These are phyloP conservation scores for Rhinogobius similis DNA, from an alignment of 2,113 vertebrate species.

Conservation along the genomic window DNA sequence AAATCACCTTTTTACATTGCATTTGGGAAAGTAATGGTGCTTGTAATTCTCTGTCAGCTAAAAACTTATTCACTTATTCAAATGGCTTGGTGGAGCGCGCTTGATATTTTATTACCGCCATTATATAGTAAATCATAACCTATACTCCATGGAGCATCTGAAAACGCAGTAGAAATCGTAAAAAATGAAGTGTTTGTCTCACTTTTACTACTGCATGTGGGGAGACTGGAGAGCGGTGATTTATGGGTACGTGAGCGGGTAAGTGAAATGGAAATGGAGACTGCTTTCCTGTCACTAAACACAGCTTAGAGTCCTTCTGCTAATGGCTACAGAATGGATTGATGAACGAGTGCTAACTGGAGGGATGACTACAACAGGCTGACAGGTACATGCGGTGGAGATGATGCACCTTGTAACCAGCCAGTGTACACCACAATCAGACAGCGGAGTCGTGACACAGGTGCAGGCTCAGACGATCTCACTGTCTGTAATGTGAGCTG, in stretches of 20 bases:
- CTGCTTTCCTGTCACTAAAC: slow-evolving; percentile 22
- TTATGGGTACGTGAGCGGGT: slow-evolving; percentile 38
- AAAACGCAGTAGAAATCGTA: slow-evolving; percentile 38
- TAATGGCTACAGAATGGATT: slow-evolving; percentile 26
- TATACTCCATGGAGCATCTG: slow-evolving; percentile 21
- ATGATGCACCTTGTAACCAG: not conserved
- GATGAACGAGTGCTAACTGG: slow-evolving; percentile 12
- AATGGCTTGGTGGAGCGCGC: slow-evolving; percentile 25
- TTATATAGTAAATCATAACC: slow-evolving; percentile 47
- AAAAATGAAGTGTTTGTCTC: slow-evolving; percentile 50
- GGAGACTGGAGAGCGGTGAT: slow-evolving; percentile 30
- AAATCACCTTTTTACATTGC: not conserved
- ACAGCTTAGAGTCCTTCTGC: slow-evolving; percentile 15
- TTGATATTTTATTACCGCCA: slow-evolving; percentile 41
- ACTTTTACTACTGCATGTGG: slow-evolving; percentile 39
- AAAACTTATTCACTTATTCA: slow-evolving; percentile 25
- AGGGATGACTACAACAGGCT: slow-evolving; percentile 4
- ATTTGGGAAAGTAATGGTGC: slow-evolving; percentile 24
- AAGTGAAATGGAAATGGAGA: slow-evolving; percentile 3
- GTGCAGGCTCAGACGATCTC: not conserved
- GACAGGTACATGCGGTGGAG: slow-evolving; percentile 9
- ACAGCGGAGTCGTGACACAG: slow-evolving; percentile 1
- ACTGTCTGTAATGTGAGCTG: not conserved
- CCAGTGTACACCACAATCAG: slow-evolving; percentile 4
- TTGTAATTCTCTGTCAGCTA: slow-evolving; percentile 19